Base-by-base conservation (phyloP, 2,113 vertebrate species). In the Aspiorhynchus laticeps region DNA sequence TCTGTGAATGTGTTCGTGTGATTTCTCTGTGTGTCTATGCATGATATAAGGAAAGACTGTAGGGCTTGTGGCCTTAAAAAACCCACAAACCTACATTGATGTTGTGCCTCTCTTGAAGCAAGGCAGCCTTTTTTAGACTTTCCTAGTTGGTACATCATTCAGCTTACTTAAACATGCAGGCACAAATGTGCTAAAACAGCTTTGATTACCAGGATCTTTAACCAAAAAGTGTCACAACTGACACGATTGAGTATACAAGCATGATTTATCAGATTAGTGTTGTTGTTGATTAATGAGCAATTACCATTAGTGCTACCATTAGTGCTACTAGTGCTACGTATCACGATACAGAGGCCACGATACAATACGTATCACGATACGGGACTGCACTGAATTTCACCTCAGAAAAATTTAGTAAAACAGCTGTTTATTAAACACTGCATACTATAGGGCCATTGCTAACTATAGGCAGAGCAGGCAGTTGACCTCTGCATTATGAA, bases 1-100 rank as follows among this genome's bases (percentile, higher is more conserved):
- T 73, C 41, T 80, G 46, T 48, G 46, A 48, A 12, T 48, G 43
- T 53, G 51, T 53, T 53, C 21, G 51, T 53, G 51, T 53, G 51
- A 53, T 21, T 53, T 53, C 1, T 53, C 17, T 53, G 17, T 19
- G 17, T 53, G 15, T 7, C 5, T 53, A 21, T 28, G 41, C 69
- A 9, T 26, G 80, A 38, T 14, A 53, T 21, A 46, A 38, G 36
- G 79, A 41, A 26, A 24, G 17, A 24, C 53, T 43, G 21, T n/a
- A 61, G n/a, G 33, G n/a, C 15, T 65, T 65, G 36, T 81, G 79
- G 53, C 36, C 79, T 81, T 65, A 65, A 43, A 80, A 63, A 15
- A 10, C 6, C 14, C 10, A n/a, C 12, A 80, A 17, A 63, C n/a
- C 51, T 36, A 7, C 10, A 36, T 11, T 19, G 15, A 61, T 56